phyloP scores from a whole-genome alignment of 1,140 invertebrate species.

The Tetragonula clypearis region DNA sequence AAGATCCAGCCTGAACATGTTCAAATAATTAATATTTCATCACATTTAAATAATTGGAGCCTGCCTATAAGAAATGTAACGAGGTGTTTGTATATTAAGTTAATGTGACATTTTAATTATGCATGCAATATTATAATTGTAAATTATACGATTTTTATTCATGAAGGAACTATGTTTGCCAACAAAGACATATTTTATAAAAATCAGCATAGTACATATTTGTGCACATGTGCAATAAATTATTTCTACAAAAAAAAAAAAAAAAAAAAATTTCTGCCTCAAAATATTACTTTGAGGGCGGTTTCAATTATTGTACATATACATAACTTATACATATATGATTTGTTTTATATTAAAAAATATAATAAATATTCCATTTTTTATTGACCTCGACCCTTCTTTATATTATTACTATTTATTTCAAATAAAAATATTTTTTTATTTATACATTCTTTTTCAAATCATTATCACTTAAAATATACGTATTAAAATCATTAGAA shows the following conservation, averaged over 20 bases:
- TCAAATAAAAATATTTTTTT: background rate
- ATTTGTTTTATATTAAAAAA: constrained; percentile 77
- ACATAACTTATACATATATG: constrained; percentile 68
- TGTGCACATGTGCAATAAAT: constrained; percentile 66
- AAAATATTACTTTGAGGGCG: constrained; percentile 63
- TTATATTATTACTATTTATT: constrained; percentile 15
- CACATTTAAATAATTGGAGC: constrained; percentile 69
- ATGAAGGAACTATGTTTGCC: constrained; percentile 31
- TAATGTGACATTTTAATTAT: constrained; percentile 48
- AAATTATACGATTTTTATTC: constrained; percentile 51
- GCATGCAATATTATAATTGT: constrained; percentile 57
- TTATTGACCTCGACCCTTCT: constrained; percentile 61
- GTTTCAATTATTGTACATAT: constrained; percentile 77
- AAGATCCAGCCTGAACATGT: constrained; percentile 73
- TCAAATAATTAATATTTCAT: constrained; percentile 62
- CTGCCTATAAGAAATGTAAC: constrained; percentile 59
- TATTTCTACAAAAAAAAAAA: constrained; percentile 40
- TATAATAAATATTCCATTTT: constrained; percentile 67
- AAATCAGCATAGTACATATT: constrained; percentile 51
- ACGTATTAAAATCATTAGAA: background rate
- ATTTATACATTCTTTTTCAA: background rate
- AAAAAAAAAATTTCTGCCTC: constrained; percentile 49
- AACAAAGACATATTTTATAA: constrained; percentile 54
- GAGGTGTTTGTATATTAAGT: constrained; percentile 56
- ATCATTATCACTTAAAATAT: background rate